Evolutionary conservation across 2,888 invertebrate species (phyloP).

Genomic region (Pomacea canaliculata): DNA sequence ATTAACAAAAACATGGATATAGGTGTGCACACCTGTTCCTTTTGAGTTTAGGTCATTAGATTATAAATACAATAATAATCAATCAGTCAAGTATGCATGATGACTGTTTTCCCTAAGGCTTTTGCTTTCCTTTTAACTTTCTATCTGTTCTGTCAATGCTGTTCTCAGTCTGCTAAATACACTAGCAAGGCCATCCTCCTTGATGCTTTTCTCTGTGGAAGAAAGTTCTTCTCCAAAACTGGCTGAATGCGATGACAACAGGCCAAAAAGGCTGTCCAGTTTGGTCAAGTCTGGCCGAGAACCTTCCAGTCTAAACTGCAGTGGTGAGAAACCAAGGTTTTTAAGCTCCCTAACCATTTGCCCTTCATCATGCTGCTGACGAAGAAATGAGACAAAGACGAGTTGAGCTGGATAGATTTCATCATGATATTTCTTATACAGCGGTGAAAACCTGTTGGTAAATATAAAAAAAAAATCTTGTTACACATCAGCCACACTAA

Average conservation of each 20-base stretch:
- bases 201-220: slow-evolving; percentile 42
- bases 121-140: too few species aligned
- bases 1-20: too few species aligned
- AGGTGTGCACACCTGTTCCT: too few species aligned
- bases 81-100: too few species aligned
- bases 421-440: slow-evolving; percentile 64
- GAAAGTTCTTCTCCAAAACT: slow-evolving; percentile 52
- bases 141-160: too few species aligned
- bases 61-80: too few species aligned
- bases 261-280: slow-evolving; percentile 67
- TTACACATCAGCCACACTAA: background rate
- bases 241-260: slow-evolving; percentile 58
- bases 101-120: too few species aligned
- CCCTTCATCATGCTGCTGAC: slow-evolving; percentile 58
- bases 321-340: slow-evolving; percentile 46
- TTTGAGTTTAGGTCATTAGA: too few species aligned
- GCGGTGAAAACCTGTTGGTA: slow-evolving; percentile 53
- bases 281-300: slow-evolving; percentile 67
- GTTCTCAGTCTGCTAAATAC: slow-evolving; percentile 32
- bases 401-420: slow-evolving; percentile 67
- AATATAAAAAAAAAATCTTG: background rate
- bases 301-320: slow-evolving; percentile 62
- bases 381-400: slow-evolving; percentile 69
- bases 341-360: slow-evolving; percentile 61
- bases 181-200: slow-evolving; percentile 39